phyloP scores from a whole-genome alignment of 2,888 invertebrate genomes.

The Ochropleura leucogaster region DNA sequence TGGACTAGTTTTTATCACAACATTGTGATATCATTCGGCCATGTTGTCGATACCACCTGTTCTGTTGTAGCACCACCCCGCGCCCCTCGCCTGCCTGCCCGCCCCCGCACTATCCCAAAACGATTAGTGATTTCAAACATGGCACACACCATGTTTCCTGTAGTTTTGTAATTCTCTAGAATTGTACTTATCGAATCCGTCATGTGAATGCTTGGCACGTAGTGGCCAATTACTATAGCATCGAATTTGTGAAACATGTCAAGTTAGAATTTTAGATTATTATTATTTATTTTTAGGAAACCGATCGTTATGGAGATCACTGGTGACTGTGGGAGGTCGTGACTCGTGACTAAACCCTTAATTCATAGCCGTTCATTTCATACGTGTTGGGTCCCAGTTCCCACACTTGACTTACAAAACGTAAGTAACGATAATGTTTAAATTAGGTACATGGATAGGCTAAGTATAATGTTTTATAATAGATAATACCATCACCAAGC shows the following conservation, averaged over 20 bases:
- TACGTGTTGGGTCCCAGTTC: background rate
- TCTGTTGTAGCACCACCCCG: background rate
- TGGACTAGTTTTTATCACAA: constrained; percentile 63
- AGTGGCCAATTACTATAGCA: constrained; percentile 56
- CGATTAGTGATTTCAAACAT: constrained; percentile 45
- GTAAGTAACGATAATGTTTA: background rate
- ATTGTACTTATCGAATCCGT: constrained; percentile 1
- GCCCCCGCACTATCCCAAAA: constrained; percentile 28
- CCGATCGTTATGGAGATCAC: constrained; percentile 26
- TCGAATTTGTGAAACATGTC: constrained; percentile 32
- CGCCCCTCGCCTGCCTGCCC: background rate
- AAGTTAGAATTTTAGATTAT: constrained; percentile 23
- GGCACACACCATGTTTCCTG: constrained; percentile 39
- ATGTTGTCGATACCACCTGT: constrained; percentile 56
- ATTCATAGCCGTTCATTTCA: background rate
- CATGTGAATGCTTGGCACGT: constrained; percentile 47
- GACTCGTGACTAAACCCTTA: constrained; percentile 32
- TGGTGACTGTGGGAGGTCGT: background rate
- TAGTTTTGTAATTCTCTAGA: constrained; percentile 38
- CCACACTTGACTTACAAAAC: background rate
- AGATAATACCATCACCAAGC: background rate
- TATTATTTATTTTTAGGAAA: constrained; percentile 23
- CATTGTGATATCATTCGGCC: constrained; percentile 51
- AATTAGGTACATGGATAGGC: background rate
- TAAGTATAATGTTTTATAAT: background rate